A percentile compares a stretch with the other conserved stretches of the same genome.
Conservation (phyloP, 2,888 invertebrate species). For the Caenorhabditis japonica region DNA sequence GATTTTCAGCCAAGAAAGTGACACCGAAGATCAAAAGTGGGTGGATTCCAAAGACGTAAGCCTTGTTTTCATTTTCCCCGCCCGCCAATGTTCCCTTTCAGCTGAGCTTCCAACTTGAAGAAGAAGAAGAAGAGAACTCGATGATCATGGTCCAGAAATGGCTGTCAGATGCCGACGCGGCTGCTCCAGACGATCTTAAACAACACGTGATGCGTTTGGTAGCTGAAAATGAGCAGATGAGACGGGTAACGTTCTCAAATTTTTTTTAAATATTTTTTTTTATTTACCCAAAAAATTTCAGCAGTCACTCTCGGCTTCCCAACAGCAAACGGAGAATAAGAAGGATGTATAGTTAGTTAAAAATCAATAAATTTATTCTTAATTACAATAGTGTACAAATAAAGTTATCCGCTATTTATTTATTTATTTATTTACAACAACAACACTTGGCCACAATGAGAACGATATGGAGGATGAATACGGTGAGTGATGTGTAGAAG, state of each 20-base stretch:
- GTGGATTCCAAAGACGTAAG: neutral
- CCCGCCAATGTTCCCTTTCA: too few relatives aligned
- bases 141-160: conserved; percentile 32
- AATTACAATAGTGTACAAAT: neutral
- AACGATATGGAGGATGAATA: conserved; percentile 64
- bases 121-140: conserved; percentile 11
- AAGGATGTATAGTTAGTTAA: neutral
- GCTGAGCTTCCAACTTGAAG: too few relatives aligned
- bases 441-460: conserved; percentile 64
- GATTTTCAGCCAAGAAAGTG: conserved; percentile 2
- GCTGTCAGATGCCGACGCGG: conserved; percentile 18
- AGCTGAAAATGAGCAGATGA: conserved; percentile 23
- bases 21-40: neutral
- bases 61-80: neutral
- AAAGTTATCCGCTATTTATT: neutral
- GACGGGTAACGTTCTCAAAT: neutral
- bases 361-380: neutral
- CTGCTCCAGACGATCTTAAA: conserved; percentile 19
- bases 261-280: too few relatives aligned
- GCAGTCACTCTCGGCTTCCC: too few relatives aligned
- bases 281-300: too few relatives aligned
- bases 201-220: conserved; percentile 23
- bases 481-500: conserved; percentile 61
- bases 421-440: conserved; percentile 60
- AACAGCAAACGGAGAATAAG: too few relatives aligned